phyloP scores from a whole-genome alignment of 2,113 vertebrate genomes.

The Pteronura brasiliensis region DNA sequence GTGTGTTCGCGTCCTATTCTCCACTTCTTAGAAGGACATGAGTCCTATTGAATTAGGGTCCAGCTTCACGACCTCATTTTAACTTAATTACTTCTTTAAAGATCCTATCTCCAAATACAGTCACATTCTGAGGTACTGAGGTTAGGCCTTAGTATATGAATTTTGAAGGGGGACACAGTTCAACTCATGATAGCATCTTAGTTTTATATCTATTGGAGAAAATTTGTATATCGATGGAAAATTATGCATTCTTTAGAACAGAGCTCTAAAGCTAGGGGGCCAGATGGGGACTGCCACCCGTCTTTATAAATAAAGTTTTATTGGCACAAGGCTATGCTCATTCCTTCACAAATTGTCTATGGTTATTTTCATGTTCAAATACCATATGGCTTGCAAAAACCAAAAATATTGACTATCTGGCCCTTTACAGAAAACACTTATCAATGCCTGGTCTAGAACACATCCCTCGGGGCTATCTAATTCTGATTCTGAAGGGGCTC shows the following conservation, averaged over 20 bases:
- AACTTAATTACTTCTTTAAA: neutral
- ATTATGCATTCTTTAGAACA: neutral
- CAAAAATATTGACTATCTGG: neutral
- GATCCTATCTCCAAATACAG: neutral
- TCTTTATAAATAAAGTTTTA: slow-evolving; percentile 13
- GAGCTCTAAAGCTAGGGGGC: neutral
- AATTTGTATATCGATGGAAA: neutral
- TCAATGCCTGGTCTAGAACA: too few species aligned
- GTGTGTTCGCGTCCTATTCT: neutral
- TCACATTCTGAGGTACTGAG: neutral
- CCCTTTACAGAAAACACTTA: neutral
- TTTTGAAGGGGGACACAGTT: neutral
- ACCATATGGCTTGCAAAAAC: neutral
- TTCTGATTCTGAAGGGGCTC: neutral
- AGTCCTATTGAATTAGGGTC: neutral
- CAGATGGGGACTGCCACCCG: neutral
- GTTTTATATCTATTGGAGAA: neutral
- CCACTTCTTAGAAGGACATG: neutral
- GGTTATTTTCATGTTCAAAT: neutral
- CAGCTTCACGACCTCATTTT: neutral
- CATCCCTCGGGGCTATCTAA: neutral
- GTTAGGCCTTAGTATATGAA: neutral
- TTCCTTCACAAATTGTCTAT: neutral
- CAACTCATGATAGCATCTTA: neutral
- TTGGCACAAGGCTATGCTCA: neutral